Evolutionary conservation across 1,140 invertebrate species (phyloP).

Genomic region (Drosophila nebulosa): DNA sequence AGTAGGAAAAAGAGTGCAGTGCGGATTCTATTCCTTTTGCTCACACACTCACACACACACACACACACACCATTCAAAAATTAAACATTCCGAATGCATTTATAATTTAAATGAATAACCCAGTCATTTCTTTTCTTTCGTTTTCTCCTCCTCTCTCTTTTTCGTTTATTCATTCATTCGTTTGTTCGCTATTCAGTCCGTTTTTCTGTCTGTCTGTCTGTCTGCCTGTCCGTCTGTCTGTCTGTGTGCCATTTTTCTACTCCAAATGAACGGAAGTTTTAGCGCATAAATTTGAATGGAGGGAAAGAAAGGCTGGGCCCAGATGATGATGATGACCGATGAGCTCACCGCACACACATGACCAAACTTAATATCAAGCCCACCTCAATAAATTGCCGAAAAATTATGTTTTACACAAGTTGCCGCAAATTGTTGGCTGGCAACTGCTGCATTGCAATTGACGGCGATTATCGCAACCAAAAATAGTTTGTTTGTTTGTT

Average conservation of each 20-base stretch:
- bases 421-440: constrained; percentile 69
- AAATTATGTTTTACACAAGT: constrained; percentile 75
- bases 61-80: constrained; percentile 63
- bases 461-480: constrained; percentile 68
- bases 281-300: constrained; percentile 71
- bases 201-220: neutral
- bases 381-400: constrained; percentile 70
- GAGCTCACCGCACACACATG: constrained; percentile 18
- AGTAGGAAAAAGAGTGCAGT: constrained; percentile 63
- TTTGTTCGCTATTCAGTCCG: constrained; percentile 5
- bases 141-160: constrained; percentile 7
- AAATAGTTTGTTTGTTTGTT: constrained; percentile 67
- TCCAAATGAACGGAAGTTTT: constrained; percentile 71
- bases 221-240: neutral
- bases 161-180: neutral
- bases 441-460: constrained; percentile 67
- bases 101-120: constrained; percentile 79
- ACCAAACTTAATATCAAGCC: no score
- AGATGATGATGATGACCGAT: constrained; percentile 47
- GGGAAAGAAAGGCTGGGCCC: constrained; percentile 31
- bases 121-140: constrained; percentile 50
- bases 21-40: constrained; percentile 23
- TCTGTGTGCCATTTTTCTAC: constrained; percentile 38
- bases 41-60: constrained; percentile 18
- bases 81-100: constrained; percentile 79